These are phyloP conservation scores for Xiphydria camelus DNA, from an alignment of 2,888 invertebrate species.

Conservation along the genomic window DNA sequence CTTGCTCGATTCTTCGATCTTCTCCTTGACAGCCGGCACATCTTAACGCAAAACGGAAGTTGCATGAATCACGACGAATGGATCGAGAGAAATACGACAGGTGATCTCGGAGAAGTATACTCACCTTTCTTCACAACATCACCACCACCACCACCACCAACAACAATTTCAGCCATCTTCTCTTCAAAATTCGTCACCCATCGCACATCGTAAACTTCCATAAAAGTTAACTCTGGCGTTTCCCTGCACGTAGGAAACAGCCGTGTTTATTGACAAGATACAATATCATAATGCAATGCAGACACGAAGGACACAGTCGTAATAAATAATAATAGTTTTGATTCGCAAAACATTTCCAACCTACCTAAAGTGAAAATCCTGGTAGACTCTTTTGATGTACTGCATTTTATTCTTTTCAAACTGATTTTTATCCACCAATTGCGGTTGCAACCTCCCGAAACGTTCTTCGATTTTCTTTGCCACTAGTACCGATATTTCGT, in stretches of 20 bases:
- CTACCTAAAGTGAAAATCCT: slow-evolving; percentile 68
- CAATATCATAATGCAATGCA: not conserved
- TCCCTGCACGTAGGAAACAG: slow-evolving; percentile 51
- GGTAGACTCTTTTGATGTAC: slow-evolving; percentile 67
- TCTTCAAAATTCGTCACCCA: slow-evolving; percentile 56
- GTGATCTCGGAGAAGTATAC: slow-evolving; percentile 24
- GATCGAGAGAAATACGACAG: slow-evolving; percentile 1
- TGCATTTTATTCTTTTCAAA: slow-evolving; percentile 68
- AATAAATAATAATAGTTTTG: not conserved
- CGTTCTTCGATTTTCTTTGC: slow-evolving; percentile 75
- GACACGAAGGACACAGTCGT: not conserved
- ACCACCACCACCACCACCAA: slow-evolving; percentile 30
- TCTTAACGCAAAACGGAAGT: slow-evolving; percentile 29
- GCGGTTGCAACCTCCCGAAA: slow-evolving; percentile 71
- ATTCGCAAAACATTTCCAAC: slow-evolving; percentile 22
- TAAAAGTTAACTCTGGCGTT: slow-evolving; percentile 57
- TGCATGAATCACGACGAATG: slow-evolving; percentile 1
- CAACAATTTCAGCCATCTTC: slow-evolving; percentile 49
- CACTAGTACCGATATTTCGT: slow-evolving; percentile 58
- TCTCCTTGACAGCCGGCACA: slow-evolving; percentile 29
- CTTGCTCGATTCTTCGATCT: slow-evolving; percentile 36
- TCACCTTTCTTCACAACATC: slow-evolving; percentile 44
- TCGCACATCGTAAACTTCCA: slow-evolving; percentile 56
- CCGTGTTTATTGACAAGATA: slow-evolving; percentile 14
- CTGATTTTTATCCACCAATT: slow-evolving; percentile 69